phyloP scores from a whole-genome alignment of 2,888 invertebrate genomes.

The Calliopum simillimum region DNA sequence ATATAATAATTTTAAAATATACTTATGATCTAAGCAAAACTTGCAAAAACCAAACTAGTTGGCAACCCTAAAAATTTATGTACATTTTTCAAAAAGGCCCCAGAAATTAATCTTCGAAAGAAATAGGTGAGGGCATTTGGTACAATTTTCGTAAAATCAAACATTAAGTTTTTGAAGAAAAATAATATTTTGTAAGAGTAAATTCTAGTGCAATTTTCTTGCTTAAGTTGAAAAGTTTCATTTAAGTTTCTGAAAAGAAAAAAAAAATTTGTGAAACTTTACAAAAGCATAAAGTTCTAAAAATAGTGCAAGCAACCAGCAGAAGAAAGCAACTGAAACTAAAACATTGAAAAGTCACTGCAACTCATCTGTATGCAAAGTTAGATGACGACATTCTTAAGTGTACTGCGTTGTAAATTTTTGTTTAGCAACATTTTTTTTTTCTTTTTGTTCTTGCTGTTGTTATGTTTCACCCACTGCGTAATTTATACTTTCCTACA shows the following conservation, averaged over 20 bases:
- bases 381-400: constrained; percentile 8
- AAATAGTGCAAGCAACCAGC: background rate
- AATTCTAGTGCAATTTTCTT: background rate
- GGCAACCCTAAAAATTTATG: no score
- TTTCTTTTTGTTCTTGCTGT: no score
- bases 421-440: constrained; percentile 16
- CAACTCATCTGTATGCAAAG: constrained; percentile 6
- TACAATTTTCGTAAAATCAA: no score
- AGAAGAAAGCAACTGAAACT: background rate
- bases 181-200: no score
- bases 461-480: no score
- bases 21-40: no score
- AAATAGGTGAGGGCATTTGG: no score
- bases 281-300: background rate
- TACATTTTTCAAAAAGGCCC: no score
- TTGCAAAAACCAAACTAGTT: no score
- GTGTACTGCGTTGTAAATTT: constrained; percentile 19
- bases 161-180: no score
- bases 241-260: constrained; percentile 1
- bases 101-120: no score
- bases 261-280: background rate
- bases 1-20: no score
- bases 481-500: background rate
- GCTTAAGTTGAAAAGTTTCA: constrained; percentile 29
- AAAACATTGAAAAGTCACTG: constrained; percentile 18